A percentile compares a stretch with the other conserved stretches of the same genome.
Conservation (phyloP, 2,113 vertebrate species). For the Serinus canaria region DNA sequence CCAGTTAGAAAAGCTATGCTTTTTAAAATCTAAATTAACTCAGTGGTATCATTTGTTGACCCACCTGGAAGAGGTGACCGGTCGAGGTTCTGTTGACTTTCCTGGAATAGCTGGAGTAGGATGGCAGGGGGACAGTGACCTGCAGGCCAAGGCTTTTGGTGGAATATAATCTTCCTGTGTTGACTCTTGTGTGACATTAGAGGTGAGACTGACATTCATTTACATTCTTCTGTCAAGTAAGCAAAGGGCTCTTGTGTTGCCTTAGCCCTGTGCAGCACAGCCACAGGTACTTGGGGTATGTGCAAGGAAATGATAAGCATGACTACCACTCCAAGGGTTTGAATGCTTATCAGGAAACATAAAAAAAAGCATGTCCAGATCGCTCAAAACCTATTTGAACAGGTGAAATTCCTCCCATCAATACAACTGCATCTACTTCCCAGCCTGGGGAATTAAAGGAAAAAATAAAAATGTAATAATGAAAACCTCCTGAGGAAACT, state of each 20-base stretch:
- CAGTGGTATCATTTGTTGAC: conserved; percentile 56
- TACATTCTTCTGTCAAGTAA: conserved; percentile 18
- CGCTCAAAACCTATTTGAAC: neutral
- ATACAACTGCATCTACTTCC: neutral
- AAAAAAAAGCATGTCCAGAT: neutral
- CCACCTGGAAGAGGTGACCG: conserved; percentile 51
- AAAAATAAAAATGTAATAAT: neutral
- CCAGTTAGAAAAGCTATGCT: conserved; percentile 47
- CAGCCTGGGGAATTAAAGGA: neutral
- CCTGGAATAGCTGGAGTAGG: neutral
- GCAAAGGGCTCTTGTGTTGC: neutral
- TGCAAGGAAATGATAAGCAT: neutral
- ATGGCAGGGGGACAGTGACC: conserved; percentile 44
- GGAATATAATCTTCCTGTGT: conserved; percentile 68
- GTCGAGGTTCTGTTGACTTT: conserved; percentile 42
- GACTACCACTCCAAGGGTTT: neutral
- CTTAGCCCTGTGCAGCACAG: neutral
- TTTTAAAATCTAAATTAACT: conserved; percentile 54
- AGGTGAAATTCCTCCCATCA: neutral
- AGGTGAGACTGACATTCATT: conserved; percentile 49
- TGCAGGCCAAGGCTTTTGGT: conserved; percentile 60
- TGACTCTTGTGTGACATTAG: conserved; percentile 60
- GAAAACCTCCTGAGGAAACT: conserved; percentile 53
- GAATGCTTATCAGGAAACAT: neutral
- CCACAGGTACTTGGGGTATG: neutral